Evolutionary conservation across 2,888 invertebrate species (phyloP).

Genomic region (Glyphotaelius pellucidus): DNA sequence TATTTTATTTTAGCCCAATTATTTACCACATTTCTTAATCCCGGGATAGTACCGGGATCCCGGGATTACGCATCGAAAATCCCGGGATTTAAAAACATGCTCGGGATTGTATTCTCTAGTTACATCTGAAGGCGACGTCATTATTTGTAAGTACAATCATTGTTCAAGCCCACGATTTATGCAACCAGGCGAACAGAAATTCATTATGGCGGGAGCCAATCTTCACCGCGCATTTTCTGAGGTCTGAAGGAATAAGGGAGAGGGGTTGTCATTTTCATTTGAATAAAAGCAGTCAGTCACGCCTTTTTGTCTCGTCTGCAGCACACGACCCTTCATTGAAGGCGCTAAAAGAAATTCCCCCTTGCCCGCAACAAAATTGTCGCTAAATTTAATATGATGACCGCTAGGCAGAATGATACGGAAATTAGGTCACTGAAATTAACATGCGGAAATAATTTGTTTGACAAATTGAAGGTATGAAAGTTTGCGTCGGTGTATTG

Average conservation of each 20-base stretch:
- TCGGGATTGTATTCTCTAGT: no score
- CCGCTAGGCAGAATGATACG: not conserved
- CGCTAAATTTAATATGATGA: not conserved
- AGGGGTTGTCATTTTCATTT: not conserved
- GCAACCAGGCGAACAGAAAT: constrained; percentile 3
- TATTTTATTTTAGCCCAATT: no score
- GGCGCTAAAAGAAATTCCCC: not conserved
- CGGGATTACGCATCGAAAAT: no score
- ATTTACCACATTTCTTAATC: no score
- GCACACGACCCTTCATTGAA: not conserved
- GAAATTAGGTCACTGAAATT: not conserved
- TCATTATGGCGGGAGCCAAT: not conserved
- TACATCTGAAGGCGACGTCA: not conserved
- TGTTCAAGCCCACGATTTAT: not conserved
- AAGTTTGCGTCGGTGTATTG: not conserved
- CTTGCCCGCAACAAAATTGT: not conserved
- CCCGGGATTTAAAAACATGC: no score
- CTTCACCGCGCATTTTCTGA: not conserved
- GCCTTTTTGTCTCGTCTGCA: not conserved
- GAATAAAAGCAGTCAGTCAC: constrained; percentile 6
- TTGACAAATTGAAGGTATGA: not conserved
- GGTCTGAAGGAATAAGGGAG: not conserved
- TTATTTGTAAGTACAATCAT: not conserved
- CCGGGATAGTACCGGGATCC: no score
- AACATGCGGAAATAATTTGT: not conserved